Evolutionary conservation across 2,888 invertebrate genomes (phyloP).

Genomic region (Scotopteryx bipunctaria): DNA sequence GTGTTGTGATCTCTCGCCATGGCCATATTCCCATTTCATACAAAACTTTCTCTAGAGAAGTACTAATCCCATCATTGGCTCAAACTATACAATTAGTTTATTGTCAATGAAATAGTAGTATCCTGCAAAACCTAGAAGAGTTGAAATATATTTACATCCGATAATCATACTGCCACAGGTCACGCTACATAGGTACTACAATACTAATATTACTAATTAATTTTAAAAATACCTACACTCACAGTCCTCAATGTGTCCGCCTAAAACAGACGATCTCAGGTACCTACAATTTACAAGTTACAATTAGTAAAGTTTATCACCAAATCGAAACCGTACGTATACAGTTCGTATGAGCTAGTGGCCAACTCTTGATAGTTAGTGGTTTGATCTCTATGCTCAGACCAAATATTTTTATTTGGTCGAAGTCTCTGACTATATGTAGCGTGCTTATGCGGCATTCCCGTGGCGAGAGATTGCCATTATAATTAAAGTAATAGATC

Average conservation of each 20-base stretch:
- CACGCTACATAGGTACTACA: not conserved
- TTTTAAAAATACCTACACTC: too few species aligned
- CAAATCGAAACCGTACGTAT: not conserved
- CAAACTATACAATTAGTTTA: not conserved
- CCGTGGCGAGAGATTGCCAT: constrained; percentile 7
- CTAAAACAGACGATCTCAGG: constrained; percentile 17
- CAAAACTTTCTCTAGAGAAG: not conserved
- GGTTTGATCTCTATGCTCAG: constrained; percentile 7
- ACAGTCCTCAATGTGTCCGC: constrained; percentile 11
- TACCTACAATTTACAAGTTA: not conserved
- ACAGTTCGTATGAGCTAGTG: too few species aligned
- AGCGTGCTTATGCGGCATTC: not conserved
- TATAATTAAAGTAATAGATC: not conserved
- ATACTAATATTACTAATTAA: too few species aligned
- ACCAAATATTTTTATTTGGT: too few species aligned
- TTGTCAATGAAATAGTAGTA: too few species aligned
- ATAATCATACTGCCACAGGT: too few species aligned
- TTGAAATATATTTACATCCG: too few species aligned
- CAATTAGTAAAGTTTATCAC: not conserved
- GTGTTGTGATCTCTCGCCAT: constrained; percentile 5
- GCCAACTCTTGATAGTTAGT: too few species aligned
- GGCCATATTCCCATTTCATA: not conserved
- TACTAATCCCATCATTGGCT: not conserved
- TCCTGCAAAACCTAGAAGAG: too few species aligned
- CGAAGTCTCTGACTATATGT: too few species aligned